Conservation (phyloP, 2,113 vertebrate species). For the Sminthopsis crassicaudata region DNA sequence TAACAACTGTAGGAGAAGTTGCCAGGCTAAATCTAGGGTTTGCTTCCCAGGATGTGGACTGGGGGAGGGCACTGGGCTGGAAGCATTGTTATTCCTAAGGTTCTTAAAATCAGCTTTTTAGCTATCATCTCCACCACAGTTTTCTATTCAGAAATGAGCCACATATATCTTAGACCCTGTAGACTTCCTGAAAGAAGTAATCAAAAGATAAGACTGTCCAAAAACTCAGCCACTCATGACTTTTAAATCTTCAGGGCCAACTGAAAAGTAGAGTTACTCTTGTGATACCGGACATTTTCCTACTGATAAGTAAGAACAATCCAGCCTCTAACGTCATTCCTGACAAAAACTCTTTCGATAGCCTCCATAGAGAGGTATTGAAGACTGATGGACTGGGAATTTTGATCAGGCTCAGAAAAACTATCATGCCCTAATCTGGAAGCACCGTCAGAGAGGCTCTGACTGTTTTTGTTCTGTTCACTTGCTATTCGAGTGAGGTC, state of each 20-base stretch:
- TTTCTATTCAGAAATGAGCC: neutral
- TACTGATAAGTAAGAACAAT: neutral
- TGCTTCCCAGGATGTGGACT: neutral
- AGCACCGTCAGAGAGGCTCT: neutral
- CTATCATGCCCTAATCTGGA: neutral
- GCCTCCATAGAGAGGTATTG: neutral
- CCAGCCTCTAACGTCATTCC: neutral
- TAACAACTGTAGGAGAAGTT: neutral
- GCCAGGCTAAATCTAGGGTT: neutral
- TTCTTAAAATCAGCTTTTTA: neutral
- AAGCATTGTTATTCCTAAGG: neutral
- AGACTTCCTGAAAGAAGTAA: neutral
- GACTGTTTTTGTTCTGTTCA: neutral
- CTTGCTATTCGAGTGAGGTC: neutral
- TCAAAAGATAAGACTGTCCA: neutral
- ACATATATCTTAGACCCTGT: neutral
- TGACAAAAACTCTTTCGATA: neutral
- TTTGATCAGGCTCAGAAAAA: neutral
- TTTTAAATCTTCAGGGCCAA: neutral
- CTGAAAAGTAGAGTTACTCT: neutral
- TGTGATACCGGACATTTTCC: neutral
- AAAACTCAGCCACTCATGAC: neutral
- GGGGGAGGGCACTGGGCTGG: neutral
- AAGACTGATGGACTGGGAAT: neutral
- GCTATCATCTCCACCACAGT: neutral